These are phyloP conservation scores for Aramus guarauna DNA, from an alignment of 2,113 vertebrate species.

Conservation along the genomic window DNA sequence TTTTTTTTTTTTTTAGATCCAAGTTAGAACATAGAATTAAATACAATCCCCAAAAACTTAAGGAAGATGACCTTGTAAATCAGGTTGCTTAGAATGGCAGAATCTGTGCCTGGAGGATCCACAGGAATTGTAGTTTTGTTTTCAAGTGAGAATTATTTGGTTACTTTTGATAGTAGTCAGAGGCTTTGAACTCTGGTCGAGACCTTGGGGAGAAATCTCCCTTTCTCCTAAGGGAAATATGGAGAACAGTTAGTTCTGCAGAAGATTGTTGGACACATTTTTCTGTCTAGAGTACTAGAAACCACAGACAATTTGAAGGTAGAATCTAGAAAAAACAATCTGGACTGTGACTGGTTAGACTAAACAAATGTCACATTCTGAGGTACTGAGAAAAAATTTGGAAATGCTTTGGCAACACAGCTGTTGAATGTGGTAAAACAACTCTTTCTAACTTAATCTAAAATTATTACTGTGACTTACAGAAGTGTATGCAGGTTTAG, in stretches of 20 bases:
- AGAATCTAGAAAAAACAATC: constrained; percentile 1
- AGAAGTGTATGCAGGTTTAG: neutral
- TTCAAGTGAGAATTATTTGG: neutral
- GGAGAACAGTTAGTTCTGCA: neutral
- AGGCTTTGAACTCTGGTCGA: neutral
- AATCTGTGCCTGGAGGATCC: neutral
- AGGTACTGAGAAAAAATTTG: neutral
- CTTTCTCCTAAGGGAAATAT: neutral
- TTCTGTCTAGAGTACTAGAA: neutral
- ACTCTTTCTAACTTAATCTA: neutral
- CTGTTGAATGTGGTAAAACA: neutral
- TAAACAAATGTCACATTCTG: constrained; percentile 8
- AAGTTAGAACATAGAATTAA: neutral
- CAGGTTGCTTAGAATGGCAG: neutral
- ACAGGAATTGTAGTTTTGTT: neutral
- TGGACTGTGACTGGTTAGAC: neutral
- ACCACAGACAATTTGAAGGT: neutral
- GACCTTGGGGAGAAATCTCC: neutral
- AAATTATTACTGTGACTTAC: neutral
- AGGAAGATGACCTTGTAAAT: neutral
- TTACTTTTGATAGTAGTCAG: neutral
- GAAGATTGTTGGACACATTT: neutral
- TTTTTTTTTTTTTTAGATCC: neutral
- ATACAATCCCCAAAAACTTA: neutral
- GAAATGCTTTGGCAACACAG: neutral